Percentiles rank a stretch among this genome's conserved stretches.
Evolutionary conservation across 2,113 vertebrate species (phyloP).

Genomic region (Oreotrochilus melanogaster): DNA sequence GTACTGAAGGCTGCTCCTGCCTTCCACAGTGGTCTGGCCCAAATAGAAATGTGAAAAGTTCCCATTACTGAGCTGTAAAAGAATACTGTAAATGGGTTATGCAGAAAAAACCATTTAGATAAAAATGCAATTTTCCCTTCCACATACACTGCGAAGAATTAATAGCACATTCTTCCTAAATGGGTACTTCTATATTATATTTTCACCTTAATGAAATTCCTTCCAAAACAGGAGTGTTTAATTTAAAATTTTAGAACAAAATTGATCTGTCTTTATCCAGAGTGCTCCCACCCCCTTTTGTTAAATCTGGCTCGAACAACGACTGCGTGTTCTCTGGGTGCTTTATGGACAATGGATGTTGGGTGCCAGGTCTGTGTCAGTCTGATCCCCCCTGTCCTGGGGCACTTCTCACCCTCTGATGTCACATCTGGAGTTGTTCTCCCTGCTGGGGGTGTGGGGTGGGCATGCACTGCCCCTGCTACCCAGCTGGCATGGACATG

Average conservation of each 20-base stretch:
- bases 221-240: conserved; percentile 73
- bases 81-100: conserved; percentile 76
- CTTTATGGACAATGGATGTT: fast-evolving
- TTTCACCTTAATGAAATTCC: conserved; percentile 79
- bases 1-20: conserved; percentile 24
- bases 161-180: conserved; percentile 78
- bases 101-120: conserved; percentile 79
- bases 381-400: not conserved
- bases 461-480: fast-evolving
- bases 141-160: conserved; percentile 74
- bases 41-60: conserved; percentile 61
- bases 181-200: conserved; percentile 74
- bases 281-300: fast-evolving
- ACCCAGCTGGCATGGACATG: not conserved
- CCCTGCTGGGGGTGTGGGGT: not conserved
- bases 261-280: conserved; percentile 51
- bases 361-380: not conserved
- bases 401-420: not conserved
- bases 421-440: not conserved
- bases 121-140: conserved; percentile 80
- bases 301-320: not conserved
- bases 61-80: conserved; percentile 71
- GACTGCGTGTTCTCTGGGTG: not conserved
- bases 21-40: conserved; percentile 30
- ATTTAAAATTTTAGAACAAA: conserved; percentile 70